Evolutionary conservation across 2,888 invertebrate species (phyloP), one percentile per base, ranked within the genome.

Genomic region (Leptopterna dolabrata): DNA sequence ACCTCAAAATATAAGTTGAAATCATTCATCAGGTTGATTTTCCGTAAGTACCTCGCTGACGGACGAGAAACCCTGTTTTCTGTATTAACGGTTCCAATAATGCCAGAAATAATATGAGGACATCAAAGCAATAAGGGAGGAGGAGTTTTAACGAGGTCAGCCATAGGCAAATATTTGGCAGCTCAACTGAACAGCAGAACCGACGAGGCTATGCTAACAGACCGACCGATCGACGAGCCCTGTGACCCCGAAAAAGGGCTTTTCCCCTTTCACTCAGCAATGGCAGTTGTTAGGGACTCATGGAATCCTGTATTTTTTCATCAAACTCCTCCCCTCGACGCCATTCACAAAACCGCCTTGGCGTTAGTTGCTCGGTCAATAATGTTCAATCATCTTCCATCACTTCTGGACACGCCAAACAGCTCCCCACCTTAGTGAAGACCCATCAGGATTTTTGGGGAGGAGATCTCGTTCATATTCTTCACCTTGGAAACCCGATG

Each of bases 351-450:
- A 63, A 63, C 73, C 41, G 30, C 73, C 55, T 16, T 19, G 19
- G 16, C 55, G 36, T 73, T 73, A 73, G 73, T 36, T 73, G 81
- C 81, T 81, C 55, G 19, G 81, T 81, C 81, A 81, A 81, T 81
- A 81, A 51, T 51, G 55, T 51, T 81, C 81, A 51, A 81, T 81
- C 81, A 81, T 81, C 27, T 55, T 81, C 81, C 81, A 81, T 81
- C 81, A 81, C 30, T 81, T 51, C 24, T 27, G 14, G 43, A 16
- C 27, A 29, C 29, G 51, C 19, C 73, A 73, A 73, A 73, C 73
- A 73, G 41, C 30, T 30, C 36, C 73, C 71, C 71, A n/a, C n/a
- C n/a, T n/a, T 7, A 14, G 13, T 30, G n/a, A 29, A 6, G 63
- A 63, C 63, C 19, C 19, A 63, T 63, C 63, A 51, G n/a, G 51